A percentile compares a stretch with the other conserved stretches of the same genome.
Evolutionary conservation across 2,113 vertebrate genomes (phyloP).

Genomic region (Neotragus pygmaeus): DNA sequence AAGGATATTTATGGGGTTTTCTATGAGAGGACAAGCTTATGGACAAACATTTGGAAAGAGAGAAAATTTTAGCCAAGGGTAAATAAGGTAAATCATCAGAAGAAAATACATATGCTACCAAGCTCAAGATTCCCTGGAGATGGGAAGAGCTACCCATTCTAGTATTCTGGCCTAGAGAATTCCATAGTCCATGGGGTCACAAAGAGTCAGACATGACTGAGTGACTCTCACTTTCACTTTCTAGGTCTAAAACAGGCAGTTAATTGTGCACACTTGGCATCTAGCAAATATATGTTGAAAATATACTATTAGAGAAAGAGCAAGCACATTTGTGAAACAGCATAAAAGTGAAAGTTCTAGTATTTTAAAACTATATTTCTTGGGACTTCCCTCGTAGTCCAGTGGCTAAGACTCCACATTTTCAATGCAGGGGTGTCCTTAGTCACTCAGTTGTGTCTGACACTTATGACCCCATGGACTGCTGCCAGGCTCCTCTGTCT

Average conservation of each 20-base stretch:
- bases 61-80: not conserved
- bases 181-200: not conserved
- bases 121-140: not conserved
- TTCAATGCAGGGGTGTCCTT: not conserved
- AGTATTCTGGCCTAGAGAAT: not conserved
- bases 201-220: not conserved
- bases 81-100: slow-evolving; percentile 8
- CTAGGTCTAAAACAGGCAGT: not conserved
- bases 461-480: not conserved
- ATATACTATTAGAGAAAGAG: not conserved
- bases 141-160: not conserved
- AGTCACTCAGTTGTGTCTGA: not conserved
- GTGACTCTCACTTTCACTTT: not conserved
- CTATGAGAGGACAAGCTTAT: not conserved
- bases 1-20: not conserved
- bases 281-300: not conserved
- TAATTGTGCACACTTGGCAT: not conserved
- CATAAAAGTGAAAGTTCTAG: not conserved
- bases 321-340: not conserved
- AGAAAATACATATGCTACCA: slow-evolving; percentile 4
- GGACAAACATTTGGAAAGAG: slow-evolving; percentile 3
- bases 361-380: not conserved
- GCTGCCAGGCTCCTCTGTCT: not conserved
- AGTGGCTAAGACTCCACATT: not conserved
- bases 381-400: not conserved